Percentiles rank a stretch among this genome's conserved stretches.
Conservation (phyloP, 2,888 invertebrate species). For the Ennomos erosarius region DNA sequence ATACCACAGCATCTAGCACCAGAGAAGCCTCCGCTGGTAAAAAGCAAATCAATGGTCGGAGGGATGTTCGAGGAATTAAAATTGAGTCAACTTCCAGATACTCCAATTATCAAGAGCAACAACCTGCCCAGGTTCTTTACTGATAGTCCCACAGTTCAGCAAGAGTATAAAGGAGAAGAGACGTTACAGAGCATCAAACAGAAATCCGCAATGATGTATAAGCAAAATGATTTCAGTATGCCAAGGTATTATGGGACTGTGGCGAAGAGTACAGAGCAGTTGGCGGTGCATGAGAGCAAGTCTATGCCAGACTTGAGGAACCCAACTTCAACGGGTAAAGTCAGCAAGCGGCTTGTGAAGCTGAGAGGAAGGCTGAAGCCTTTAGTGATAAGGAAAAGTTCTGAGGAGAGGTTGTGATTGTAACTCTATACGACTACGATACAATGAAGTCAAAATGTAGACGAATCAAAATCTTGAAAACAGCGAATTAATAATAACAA, state of each 20-base stretch:
- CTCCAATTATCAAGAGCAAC: constrained; percentile 78
- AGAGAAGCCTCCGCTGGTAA: constrained; percentile 71
- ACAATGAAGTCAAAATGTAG: too few species aligned
- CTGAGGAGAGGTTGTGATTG: constrained; percentile 63
- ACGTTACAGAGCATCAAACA: constrained; percentile 80
- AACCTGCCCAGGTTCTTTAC: constrained; percentile 79
- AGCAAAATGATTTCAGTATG: constrained; percentile 86
- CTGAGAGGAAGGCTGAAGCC: constrained; percentile 76
- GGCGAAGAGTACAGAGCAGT: constrained; percentile 56
- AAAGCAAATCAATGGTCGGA: constrained; percentile 77
- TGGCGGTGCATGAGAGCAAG: constrained; percentile 75
- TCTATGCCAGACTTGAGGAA: constrained; percentile 81
- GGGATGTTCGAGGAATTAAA: constrained; percentile 67
- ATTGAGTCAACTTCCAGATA: constrained; percentile 75
- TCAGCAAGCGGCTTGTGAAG: constrained; percentile 77
- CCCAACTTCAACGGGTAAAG: constrained; percentile 62
- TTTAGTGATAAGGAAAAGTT: constrained; percentile 76
- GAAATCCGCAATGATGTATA: constrained; percentile 78
- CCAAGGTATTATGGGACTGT: constrained; percentile 85
- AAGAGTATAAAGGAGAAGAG: constrained; percentile 77
- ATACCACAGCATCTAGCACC: constrained; percentile 75
- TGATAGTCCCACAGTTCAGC: constrained; percentile 64
- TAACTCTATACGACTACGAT: too few species aligned
- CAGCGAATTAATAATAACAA: too few species aligned
- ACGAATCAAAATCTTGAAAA: too few species aligned